phyloP scores from a whole-genome alignment of 2,797 vertebrate genomes.

The Sternotherus odoratus region DNA sequence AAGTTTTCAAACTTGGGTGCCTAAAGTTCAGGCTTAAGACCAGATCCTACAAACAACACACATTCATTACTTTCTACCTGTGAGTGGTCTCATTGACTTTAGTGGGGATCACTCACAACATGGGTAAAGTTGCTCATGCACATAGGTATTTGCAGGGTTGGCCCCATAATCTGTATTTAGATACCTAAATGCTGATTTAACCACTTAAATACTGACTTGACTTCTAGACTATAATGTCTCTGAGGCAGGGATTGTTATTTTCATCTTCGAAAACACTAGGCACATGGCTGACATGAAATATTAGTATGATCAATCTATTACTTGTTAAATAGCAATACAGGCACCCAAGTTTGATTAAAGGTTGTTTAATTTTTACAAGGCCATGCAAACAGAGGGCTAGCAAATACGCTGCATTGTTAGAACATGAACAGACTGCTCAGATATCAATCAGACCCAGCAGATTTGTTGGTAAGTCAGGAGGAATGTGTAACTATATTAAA shows the following conservation, averaged over 20 bases:
- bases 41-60: not conserved
- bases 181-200: not conserved
- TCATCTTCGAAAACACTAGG: not conserved
- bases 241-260: not conserved
- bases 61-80: not conserved
- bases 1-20: not conserved
- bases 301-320: not conserved
- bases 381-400: not conserved
- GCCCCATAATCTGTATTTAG: not conserved
- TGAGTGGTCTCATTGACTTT: not conserved
- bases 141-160: not conserved
- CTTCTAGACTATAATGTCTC: not conserved
- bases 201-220: accelerated
- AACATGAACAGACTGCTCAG: not conserved
- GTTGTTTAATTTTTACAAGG: not conserved
- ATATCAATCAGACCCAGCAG: accelerated
- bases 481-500: not conserved
- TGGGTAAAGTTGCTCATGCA: not conserved
- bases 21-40: not conserved
- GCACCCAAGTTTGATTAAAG: not conserved
- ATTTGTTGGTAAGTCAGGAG: not conserved
- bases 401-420: not conserved
- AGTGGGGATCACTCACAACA: not conserved
- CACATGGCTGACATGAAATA: not conserved
- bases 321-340: not conserved